A percentile compares a stretch with the other conserved stretches of the same genome.
phyloP scores from a whole-genome alignment of 2,888 invertebrate genomes.

The Diadegma fenestrale region DNA sequence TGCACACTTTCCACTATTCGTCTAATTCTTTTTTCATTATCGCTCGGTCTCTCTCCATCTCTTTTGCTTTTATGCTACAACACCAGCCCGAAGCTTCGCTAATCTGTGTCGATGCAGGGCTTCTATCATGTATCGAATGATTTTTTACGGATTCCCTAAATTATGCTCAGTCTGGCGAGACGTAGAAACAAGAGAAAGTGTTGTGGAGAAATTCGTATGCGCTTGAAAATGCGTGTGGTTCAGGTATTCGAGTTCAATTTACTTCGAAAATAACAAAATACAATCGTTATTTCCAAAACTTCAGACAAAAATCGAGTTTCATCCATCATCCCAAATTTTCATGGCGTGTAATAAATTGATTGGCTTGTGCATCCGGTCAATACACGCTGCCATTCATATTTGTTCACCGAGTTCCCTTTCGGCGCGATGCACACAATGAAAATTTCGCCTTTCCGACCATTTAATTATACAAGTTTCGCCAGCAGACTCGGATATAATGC shows the following conservation, averaged over 20 bases:
- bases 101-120: conserved; percentile 74
- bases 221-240: background rate
- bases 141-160: conserved; percentile 80
- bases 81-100: conserved; percentile 67
- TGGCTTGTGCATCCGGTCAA: background rate
- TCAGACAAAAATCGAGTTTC: background rate
- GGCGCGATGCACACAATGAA: background rate
- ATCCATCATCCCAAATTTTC: background rate
- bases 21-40: conserved; percentile 30
- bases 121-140: conserved; percentile 79
- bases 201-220: background rate
- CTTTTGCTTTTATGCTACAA: conserved; percentile 27
- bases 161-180: conserved; percentile 74
- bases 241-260: background rate
- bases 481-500: background rate
- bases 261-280: background rate
- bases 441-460: background rate
- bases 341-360: background rate
- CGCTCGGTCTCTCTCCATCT: background rate
- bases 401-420: background rate
- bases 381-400: background rate
- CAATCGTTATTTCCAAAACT: background rate
- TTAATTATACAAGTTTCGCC: background rate
- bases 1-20: conserved; percentile 32
- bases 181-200: conserved; percentile 3